Base-by-base conservation (phyloP, 2,888 invertebrate species). In the Coenonympha glycerion region DNA sequence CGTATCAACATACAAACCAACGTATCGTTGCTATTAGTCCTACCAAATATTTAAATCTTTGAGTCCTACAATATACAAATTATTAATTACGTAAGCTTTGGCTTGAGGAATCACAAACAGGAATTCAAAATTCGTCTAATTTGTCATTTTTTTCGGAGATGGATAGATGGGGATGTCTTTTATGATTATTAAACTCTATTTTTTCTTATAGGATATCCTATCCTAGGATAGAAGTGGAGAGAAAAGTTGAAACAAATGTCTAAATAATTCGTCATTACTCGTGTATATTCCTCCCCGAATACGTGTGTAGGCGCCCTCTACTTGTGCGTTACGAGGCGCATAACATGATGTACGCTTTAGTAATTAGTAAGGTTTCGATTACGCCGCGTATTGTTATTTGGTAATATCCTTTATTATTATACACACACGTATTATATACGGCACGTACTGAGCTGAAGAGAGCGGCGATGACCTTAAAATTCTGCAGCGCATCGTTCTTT, bases 321-420 rank as follows among this genome's bases (percentile, higher is more conserved):
- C 6, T 41, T 19, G 18, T 41, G 28, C 42, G 33, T 49, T 49
- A 49, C 46, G 50, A 46, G 41, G 45, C 24, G 48, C 22, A 45
- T 57, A 54, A 53, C 52, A 52, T 55, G 52, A 53, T 57, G 39
- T 57, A 52, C 47, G 33, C 49, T 59, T 58, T 55, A 51, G 54
- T 50, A 57, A 59, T 59, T 57, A 57, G 48, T 51, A 40, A 15
- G 47, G 58, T 61, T 60, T 64, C 62, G 57, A 61, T 68, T 66
- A 65, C 67, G 60, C 59, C 60, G 57, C 56, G 57, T 60, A 63
- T 60, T 53, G 60, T 55, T 61, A 61, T 68, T 66, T 64, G 52
- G 66, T 63, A 68, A 68, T 39, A 39, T 39, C 39, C 39, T 39
- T 24, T 24, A 39, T 39, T 24, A 39, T 24, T n/a, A n/a, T n/a